phyloP scores from a whole-genome alignment of 2,797 vertebrate species.

The Anniella stebbinsi region DNA sequence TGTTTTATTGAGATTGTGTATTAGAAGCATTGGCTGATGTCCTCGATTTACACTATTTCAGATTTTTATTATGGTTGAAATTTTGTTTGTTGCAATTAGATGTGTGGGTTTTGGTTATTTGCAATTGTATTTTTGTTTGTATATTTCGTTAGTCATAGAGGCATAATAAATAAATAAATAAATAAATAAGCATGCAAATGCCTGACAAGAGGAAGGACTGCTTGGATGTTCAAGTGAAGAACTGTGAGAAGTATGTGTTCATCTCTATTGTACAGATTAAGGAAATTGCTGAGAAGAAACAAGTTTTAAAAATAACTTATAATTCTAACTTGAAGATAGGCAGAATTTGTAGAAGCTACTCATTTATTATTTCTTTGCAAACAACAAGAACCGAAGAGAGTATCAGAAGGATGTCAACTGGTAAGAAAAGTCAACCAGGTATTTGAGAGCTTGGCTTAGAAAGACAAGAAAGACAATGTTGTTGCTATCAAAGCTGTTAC shows the following conservation, averaged over 20 bases:
- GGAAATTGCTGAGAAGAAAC: neutral
- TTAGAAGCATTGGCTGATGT: neutral
- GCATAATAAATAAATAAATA: neutral
- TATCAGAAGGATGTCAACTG: slow-evolving; percentile 14
- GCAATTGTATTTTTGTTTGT: neutral
- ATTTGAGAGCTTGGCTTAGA: slow-evolving; percentile 26
- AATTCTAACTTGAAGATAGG: slow-evolving; percentile 14
- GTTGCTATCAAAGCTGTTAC: neutral
- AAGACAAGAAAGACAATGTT: neutral
- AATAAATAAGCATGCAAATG: neutral
- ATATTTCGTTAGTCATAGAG: neutral
- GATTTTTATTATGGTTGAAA: neutral
- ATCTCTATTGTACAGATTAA: neutral
- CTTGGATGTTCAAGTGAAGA: neutral
- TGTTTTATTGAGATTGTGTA: neutral
- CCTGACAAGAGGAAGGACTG: neutral
- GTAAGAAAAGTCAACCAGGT: neutral
- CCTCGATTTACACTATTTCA: neutral
- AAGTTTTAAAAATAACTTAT: slow-evolving; percentile 12
- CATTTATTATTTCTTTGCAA: neutral
- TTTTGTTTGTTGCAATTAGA: neutral
- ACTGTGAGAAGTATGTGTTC: neutral
- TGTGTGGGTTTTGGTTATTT: neutral
- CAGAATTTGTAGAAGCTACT: neutral
- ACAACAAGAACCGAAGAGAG: neutral